A percentile compares a stretch with the other conserved stretches of the same genome.
Evolutionary conservation across 2,113 vertebrate species (phyloP).

Genomic region (Anhinga rufa): DNA sequence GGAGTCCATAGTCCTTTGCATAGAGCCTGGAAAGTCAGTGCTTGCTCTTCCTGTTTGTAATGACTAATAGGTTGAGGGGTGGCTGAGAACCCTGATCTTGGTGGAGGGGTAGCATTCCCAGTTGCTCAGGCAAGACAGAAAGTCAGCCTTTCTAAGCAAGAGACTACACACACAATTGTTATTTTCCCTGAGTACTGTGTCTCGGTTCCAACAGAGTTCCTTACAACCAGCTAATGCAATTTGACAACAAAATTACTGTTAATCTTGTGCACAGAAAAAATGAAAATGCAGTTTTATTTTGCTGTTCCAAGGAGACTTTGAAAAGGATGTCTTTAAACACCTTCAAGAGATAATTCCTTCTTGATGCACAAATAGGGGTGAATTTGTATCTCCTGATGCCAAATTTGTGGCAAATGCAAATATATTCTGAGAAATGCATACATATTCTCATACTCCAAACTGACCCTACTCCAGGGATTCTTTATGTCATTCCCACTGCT

Average conservation of each 20-base stretch:
- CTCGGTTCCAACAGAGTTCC: background rate
- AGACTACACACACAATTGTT: background rate
- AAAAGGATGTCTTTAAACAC: background rate
- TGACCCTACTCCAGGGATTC: background rate
- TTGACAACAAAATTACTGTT: background rate
- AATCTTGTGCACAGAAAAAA: background rate
- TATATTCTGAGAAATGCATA: background rate
- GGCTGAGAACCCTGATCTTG: background rate
- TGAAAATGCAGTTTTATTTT: background rate
- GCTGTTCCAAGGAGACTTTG: background rate
- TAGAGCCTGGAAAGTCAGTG: background rate
- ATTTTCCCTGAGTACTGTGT: background rate
- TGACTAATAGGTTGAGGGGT: background rate
- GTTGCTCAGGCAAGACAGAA: background rate
- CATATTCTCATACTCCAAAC: background rate
- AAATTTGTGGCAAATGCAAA: background rate
- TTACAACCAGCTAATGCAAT: background rate
- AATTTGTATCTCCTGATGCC: background rate
- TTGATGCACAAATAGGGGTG: background rate
- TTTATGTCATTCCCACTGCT: background rate
- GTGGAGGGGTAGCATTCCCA: rapidly evolving
- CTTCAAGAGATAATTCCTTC: background rate
- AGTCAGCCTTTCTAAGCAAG: background rate
- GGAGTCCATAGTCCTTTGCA: background rate
- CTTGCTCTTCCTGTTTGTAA: background rate